Percentiles rank a stretch among this genome's conserved stretches.
These are phyloP conservation scores for Amphipoea oculea DNA, from an alignment of 2,888 invertebrate genomes.

Conservation along the genomic window DNA sequence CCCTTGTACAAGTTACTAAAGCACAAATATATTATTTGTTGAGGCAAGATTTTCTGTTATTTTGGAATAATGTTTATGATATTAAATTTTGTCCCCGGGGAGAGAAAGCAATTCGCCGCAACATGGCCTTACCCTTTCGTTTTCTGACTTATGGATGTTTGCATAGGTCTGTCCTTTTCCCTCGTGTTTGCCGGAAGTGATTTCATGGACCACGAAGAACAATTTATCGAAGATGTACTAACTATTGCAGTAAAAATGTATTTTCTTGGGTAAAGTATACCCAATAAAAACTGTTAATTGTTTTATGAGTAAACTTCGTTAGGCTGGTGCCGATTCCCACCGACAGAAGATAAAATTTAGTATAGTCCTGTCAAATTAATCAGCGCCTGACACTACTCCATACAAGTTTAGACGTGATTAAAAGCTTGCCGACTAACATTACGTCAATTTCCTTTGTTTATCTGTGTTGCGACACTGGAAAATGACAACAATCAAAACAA, in stretches of 20 bases:
- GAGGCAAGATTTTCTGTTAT: constrained; percentile 70
- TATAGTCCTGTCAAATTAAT: too few species aligned
- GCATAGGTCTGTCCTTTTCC: constrained; percentile 42
- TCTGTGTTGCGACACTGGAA: too few species aligned
- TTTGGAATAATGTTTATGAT: constrained; percentile 73
- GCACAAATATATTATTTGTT: constrained; percentile 66
- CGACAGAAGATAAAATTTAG: too few species aligned
- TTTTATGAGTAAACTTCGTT: background rate
- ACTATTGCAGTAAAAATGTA: constrained; percentile 32
- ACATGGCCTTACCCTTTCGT: constrained; percentile 56
- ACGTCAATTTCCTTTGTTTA: too few species aligned
- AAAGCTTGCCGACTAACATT: too few species aligned
- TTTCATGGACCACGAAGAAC: constrained; percentile 54
- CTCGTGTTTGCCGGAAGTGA: constrained; percentile 55
- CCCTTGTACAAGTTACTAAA: constrained; percentile 66
- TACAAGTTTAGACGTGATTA: too few species aligned
- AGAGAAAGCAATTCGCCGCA: constrained; percentile 64
- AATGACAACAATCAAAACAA: too few species aligned
- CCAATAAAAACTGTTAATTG: background rate
- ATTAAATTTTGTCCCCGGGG: constrained; percentile 73
- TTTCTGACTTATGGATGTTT: constrained; percentile 50
- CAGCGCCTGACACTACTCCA: too few species aligned
- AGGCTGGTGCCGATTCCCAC: too few species aligned
- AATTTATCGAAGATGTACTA: constrained; percentile 41
- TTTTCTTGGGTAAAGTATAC: background rate